Percentiles rank a stretch among this genome's conserved stretches.
Conservation (phyloP, 1,140 invertebrate species). For the Leucophenga varia region DNA sequence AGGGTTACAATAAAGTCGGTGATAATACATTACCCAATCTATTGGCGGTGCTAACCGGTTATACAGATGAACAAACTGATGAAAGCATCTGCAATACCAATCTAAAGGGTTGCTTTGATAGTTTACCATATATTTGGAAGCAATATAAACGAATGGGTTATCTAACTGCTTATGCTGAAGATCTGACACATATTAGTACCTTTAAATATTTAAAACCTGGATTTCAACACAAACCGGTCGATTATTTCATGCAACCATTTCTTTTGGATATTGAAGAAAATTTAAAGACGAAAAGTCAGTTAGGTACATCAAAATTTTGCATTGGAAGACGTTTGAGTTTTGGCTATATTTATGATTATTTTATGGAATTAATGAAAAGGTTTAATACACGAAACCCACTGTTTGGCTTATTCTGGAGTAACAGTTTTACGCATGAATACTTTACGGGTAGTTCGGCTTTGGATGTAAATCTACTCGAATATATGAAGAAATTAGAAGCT, state of each 20-base stretch:
- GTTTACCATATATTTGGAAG: slow-evolving; percentile 79
- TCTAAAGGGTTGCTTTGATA: slow-evolving; percentile 55
- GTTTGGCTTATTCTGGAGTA: slow-evolving; percentile 77
- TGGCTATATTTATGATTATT: slow-evolving; percentile 61
- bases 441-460: slow-evolving; percentile 68
- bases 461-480: slow-evolving; percentile 61
- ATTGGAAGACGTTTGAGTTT: slow-evolving; percentile 60
- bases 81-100: slow-evolving; percentile 57
- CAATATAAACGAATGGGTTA: slow-evolving; percentile 68
- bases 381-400: no score
- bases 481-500: slow-evolving; percentile 61
- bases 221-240: slow-evolving; percentile 72
- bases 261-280: slow-evolving; percentile 63
- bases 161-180: slow-evolving; percentile 75
- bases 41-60: slow-evolving; percentile 71
- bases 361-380: slow-evolving; percentile 57
- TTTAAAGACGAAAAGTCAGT: slow-evolving; percentile 43
- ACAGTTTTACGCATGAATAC: slow-evolving; percentile 72
- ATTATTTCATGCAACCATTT: slow-evolving; percentile 77
- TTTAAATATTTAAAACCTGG: slow-evolving; percentile 77
- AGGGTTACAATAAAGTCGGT: slow-evolving; percentile 55
- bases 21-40: slow-evolving; percentile 81
- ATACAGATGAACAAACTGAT: slow-evolving; percentile 56
- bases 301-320: slow-evolving; percentile 56
- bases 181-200: slow-evolving; percentile 67